Evolutionary conservation across 2,888 invertebrate genomes (phyloP).

Genomic region (Drosophila lutescens): DNA sequence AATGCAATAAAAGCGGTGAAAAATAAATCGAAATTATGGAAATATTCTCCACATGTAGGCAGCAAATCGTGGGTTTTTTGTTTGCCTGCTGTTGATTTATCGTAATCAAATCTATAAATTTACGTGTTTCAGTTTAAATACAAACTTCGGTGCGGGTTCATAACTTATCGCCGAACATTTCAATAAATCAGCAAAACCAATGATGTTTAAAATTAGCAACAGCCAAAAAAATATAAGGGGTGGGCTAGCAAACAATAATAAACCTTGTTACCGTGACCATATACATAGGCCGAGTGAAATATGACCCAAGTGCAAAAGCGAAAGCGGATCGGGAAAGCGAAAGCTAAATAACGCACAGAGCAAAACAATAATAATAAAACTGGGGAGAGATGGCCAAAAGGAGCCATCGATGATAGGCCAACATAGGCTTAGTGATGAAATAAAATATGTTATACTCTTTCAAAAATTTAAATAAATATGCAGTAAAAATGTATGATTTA

Average conservation of each 20-base stretch:
- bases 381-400: constrained; percentile 16
- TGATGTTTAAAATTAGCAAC: constrained; percentile 75
- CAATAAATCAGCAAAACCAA: constrained; percentile 72
- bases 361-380: constrained; percentile 74
- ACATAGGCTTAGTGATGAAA: no score
- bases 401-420: constrained; percentile 40
- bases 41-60: background rate
- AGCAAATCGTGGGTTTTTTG: constrained; percentile 2
- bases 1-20: constrained; percentile 18
- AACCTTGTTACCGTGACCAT: constrained; percentile 70
- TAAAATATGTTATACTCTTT: background rate
- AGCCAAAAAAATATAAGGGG: constrained; percentile 33
- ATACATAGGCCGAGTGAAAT: constrained; percentile 63
- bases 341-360: constrained; percentile 67
- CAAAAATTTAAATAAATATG: background rate
- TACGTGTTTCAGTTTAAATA: constrained; percentile 38
- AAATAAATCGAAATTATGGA: constrained; percentile 16
- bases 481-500: background rate
- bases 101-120: constrained; percentile 41
- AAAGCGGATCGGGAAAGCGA: constrained; percentile 30
- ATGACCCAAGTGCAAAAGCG: constrained; percentile 43
- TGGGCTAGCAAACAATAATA: constrained; percentile 69
- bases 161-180: constrained; percentile 41
- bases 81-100: constrained; percentile 21
- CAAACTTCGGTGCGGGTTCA: constrained; percentile 17